Percentiles rank a stretch among this genome's conserved stretches.
Conservation (phyloP, 2,113 vertebrate genomes). For the Melanotaenia duboulayi region DNA sequence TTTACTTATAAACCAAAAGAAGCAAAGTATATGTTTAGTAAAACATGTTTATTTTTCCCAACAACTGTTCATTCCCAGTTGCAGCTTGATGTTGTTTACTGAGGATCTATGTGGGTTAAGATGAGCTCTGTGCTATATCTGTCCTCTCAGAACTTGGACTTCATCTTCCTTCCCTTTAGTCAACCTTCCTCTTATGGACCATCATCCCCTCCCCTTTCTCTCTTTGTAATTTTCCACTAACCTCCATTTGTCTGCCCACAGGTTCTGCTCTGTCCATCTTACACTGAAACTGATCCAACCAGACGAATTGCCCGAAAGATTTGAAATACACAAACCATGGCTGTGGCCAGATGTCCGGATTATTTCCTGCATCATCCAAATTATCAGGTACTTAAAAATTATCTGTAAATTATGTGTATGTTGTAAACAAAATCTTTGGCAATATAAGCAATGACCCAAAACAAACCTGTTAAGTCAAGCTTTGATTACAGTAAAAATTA, state of each 20-base stretch:
- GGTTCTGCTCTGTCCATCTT: constrained; percentile 43
- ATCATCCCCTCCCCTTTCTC: not conserved
- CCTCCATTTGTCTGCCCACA: constrained; percentile 39
- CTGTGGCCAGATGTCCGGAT: constrained; percentile 91
- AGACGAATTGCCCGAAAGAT: constrained; percentile 62
- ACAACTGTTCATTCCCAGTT: not conserved
- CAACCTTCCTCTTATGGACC: constrained; percentile 12
- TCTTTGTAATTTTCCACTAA: constrained; percentile 37
- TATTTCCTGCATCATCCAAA: constrained; percentile 91
- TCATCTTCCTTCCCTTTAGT: constrained; percentile 33
- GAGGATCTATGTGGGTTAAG: constrained; percentile 62
- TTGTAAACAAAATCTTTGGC: not conserved
- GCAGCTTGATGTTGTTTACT: constrained; percentile 55
- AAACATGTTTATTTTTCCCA: not conserved
- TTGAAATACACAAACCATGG: constrained; percentile 79
- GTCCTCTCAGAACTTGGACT: constrained; percentile 40
- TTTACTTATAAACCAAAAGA: too few species aligned
- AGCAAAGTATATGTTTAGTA: too few species aligned
- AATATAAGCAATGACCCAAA: too few species aligned
- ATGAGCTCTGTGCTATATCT: constrained; percentile 65
- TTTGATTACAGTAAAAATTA: too few species aligned
- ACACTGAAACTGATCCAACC: constrained; percentile 71
- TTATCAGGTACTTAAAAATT: constrained; percentile 78
- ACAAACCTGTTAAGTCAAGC: too few species aligned
- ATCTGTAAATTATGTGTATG: not conserved